These are phyloP conservation scores for Poecilia latipinna DNA, from an alignment of 2,113 vertebrate genomes.

Conservation along the genomic window DNA sequence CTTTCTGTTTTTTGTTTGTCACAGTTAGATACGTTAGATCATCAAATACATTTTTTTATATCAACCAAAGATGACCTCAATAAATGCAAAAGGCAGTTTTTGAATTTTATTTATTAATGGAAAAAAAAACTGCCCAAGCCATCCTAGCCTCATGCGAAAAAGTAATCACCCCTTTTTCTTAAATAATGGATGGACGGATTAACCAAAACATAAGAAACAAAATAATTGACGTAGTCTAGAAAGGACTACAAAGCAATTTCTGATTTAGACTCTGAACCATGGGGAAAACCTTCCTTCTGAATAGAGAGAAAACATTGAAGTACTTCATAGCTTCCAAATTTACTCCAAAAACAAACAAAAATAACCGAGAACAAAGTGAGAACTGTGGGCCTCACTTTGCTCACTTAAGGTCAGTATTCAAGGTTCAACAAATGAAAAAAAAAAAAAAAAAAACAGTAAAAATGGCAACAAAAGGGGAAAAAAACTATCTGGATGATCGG, in stretches of 20 bases:
- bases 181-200: too few species aligned
- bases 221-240: too few species aligned
- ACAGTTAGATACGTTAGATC: neutral
- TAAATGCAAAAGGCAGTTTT: neutral
- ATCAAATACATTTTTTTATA: neutral
- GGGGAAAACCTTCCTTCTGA: neutral
- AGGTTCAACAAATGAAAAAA: neutral
- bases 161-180: too few species aligned
- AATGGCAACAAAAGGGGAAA: neutral
- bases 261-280: too few species aligned
- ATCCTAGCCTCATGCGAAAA: too few species aligned
- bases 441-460: neutral
- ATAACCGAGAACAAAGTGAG: too few species aligned
- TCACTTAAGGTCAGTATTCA: neutral
- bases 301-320: neutral
- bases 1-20: neutral
- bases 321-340: too few species aligned
- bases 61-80: neutral
- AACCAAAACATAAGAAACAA: too few species aligned
- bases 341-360: too few species aligned
- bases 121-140: neutral
- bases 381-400: neutral
- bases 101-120: neutral
- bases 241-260: too few species aligned
- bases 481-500: too few species aligned